Evolutionary conservation across 2,797 vertebrate species (phyloP).

Genomic region (Diplodus sargus): DNA sequence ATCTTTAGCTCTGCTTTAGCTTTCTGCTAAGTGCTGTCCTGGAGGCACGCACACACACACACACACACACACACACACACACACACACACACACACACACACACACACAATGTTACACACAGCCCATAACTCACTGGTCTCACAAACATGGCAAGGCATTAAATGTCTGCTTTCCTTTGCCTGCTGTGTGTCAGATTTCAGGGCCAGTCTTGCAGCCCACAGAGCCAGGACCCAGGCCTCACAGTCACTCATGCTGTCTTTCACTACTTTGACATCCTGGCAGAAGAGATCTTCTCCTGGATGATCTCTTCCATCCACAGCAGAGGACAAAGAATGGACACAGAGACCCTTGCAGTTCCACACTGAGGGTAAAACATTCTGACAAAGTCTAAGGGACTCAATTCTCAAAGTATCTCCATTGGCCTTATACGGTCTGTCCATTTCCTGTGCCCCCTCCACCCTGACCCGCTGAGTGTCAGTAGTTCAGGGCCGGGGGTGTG

Average conservation of each 20-base stretch:
- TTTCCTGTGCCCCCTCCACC: background rate
- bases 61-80: constrained; percentile 28
- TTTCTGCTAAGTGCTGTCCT: constrained; percentile 40
- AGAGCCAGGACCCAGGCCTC: background rate
- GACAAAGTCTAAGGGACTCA: constrained; percentile 33
- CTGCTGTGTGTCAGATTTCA: constrained; percentile 18
- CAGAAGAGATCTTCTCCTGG: background rate
- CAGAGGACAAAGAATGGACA: constrained; percentile 47
- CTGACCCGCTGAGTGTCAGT: constrained; percentile 28
- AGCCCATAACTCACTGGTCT: constrained; percentile 50
- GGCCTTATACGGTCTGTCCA: background rate
- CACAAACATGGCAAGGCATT: constrained; percentile 63
- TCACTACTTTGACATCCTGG: constrained; percentile 42
- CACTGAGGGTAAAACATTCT: constrained; percentile 26
- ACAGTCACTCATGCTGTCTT: constrained; percentile 13
- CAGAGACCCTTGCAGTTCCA: constrained; percentile 33
- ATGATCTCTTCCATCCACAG: constrained; percentile 28
- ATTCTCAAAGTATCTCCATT: constrained; percentile 31
- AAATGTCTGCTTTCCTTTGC: constrained; percentile 39
- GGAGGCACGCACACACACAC: constrained; percentile 34
- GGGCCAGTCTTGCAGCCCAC: background rate
- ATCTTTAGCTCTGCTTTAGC: constrained; percentile 39
- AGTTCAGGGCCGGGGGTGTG: constrained; percentile 34
- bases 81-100: constrained; percentile 30
- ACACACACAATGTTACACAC: constrained; percentile 35